Evolutionary conservation across 2,888 invertebrate genomes (phyloP), one percentile per base, ranked within the genome.

Genomic region (Temnothorax rugatulus): DNA sequence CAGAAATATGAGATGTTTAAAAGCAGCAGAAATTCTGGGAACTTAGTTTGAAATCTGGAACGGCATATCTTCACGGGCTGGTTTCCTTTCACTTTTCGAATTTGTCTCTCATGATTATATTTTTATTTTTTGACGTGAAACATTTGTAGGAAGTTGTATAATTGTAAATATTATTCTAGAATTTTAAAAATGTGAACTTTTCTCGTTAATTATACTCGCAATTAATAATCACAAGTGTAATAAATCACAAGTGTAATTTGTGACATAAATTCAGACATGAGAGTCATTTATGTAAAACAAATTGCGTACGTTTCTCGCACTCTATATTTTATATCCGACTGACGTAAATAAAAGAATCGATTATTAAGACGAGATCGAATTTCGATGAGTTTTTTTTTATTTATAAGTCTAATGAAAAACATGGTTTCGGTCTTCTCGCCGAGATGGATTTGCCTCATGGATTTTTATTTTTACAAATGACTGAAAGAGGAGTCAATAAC

Each of bases 21-120:
- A 63, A 52, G 63, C 50, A 34, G 15, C 59, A 7, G 41, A 59
- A 73, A 41, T 57, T 59, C 25, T 0, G 21, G 15, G 2, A 38
- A 54, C 21, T 73, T 73, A 9, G 50, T 50, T 68, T 50, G 29
- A 68, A 68, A 47, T 47, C 25, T 68, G 11, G 29, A 68, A 47
- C 41, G 44, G 15, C 44, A 15, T 9, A n/a, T 13, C 38, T 66
- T 21, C 15, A 15, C 15, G 25, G 15, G 15, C 21, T 1, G 8
- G 21, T 15, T 44, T 66, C 2, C 15, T 15, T 25, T 44, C 41
- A 64, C 44, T 44, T 15, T 44, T 66, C 15, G 15, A 44, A 44
- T 44, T 41, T 15, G 9, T 25, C 15, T 66, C 41, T 66, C 25
- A 1, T 8, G 15, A 64, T 4, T 66, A 25, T 8, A 66, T 21